Evolutionary conservation across 1,140 invertebrate species (phyloP).

Genomic region (Cheumatopsyche charites): DNA sequence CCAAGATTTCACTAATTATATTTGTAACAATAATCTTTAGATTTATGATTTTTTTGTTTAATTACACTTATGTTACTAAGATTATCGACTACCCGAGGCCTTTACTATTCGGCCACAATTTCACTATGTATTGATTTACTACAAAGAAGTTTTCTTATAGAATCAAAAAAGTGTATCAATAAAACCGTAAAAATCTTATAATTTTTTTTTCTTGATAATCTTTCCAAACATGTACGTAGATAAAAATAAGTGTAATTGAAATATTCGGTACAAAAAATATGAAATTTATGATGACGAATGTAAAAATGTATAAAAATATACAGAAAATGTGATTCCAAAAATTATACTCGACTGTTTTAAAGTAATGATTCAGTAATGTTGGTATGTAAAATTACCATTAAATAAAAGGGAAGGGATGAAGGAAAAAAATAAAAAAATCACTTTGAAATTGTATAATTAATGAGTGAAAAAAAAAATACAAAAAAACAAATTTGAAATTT

Average conservation of each 20-base stretch:
- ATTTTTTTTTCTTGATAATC: not conserved
- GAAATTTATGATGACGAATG: not conserved
- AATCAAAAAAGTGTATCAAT: constrained; percentile 20
- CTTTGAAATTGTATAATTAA: constrained; percentile 29
- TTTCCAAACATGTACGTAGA: not conserved
- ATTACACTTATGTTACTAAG: not conserved
- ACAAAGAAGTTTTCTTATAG: constrained; percentile 18
- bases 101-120: constrained; percentile 29
- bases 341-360: not conserved
- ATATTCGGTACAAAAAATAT: constrained; percentile 9
- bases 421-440: constrained; percentile 12
- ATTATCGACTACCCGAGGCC: constrained; percentile 15
- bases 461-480: constrained; percentile 19
- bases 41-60: constrained; percentile 29
- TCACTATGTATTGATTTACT: constrained; percentile 27
- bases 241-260: not conserved
- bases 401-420: not conserved
- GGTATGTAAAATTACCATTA: not conserved
- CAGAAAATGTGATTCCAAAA: not conserved
- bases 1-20: constrained; percentile 40
- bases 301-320: constrained; percentile 9
- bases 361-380: too few species aligned
- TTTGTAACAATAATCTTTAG: constrained; percentile 38
- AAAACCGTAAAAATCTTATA: constrained; percentile 1
- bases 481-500: constrained; percentile 28